Evolutionary conservation across 1,140 invertebrate species (phyloP).

Genomic region (Leptopilina boulardi): DNA sequence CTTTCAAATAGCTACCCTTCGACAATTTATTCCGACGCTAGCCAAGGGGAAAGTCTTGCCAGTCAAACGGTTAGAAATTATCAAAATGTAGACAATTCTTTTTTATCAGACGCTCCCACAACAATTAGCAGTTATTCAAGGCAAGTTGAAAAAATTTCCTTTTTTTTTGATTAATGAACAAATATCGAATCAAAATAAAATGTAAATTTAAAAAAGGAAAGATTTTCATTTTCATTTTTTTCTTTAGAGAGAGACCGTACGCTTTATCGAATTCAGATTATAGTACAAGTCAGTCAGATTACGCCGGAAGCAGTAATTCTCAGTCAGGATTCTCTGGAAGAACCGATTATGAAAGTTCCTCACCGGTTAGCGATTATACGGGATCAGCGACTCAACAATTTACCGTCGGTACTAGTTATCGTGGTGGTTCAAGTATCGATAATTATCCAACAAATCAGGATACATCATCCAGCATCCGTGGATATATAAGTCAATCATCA

Average conservation of each 20-base stretch:
- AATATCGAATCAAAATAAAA: background rate
- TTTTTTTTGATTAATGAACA: background rate
- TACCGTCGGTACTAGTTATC: constrained; percentile 1
- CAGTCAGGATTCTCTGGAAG: constrained; percentile 13
- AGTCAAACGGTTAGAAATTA: constrained; percentile 6
- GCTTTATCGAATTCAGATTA: constrained; percentile 5
- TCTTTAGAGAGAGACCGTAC: background rate
- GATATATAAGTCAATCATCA: background rate
- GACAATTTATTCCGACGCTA: constrained; percentile 1
- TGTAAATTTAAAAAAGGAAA: no score
- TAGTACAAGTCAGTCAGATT: background rate
- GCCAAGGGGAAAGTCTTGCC: constrained; percentile 8
- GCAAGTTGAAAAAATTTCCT: background rate
- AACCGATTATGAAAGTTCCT: constrained; percentile 11
- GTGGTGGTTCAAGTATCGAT: background rate
- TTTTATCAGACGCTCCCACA: background rate
- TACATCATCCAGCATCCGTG: background rate
- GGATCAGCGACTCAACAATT: background rate
- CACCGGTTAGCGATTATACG: background rate
- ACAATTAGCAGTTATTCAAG: constrained; percentile 4
- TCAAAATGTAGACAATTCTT: background rate
- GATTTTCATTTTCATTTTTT: background rate
- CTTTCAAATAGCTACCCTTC: constrained; percentile 19
- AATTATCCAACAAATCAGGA: background rate
- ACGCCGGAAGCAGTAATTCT: background rate